Evolutionary conservation across 2,888 invertebrate genomes (phyloP).

Genomic region (Itoplectis maculator): DNA sequence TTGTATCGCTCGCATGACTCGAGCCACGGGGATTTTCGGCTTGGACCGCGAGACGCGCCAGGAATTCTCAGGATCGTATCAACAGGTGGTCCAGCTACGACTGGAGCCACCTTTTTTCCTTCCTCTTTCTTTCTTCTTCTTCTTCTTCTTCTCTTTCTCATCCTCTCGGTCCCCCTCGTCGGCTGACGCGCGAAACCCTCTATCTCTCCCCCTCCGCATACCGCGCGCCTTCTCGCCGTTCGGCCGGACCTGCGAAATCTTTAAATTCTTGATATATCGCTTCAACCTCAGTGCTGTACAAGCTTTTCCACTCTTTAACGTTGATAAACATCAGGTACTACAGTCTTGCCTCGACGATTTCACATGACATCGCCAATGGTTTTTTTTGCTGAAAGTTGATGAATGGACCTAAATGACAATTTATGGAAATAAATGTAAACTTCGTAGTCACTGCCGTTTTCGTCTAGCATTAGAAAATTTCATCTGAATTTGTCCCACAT

Average conservation of each 20-base stretch:
- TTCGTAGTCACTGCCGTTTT: too few species aligned
- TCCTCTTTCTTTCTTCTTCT: slow-evolving; percentile 63
- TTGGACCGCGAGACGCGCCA: slow-evolving; percentile 71
- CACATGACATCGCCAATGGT: background rate
- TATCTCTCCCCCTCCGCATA: slow-evolving; percentile 40
- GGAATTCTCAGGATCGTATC: slow-evolving; percentile 77
- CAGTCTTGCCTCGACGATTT: background rate
- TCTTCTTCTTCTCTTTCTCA: slow-evolving; percentile 59
- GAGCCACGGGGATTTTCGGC: slow-evolving; percentile 63
- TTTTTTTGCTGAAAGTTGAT: too few species aligned
- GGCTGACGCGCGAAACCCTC: slow-evolving; percentile 17
- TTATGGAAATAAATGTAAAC: too few species aligned
- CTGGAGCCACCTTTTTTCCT: slow-evolving; percentile 69
- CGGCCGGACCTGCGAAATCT: slow-evolving; percentile 50
- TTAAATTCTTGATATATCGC: slow-evolving; percentile 54
- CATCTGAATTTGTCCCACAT: background rate
- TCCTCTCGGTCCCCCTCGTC: slow-evolving; percentile 3
- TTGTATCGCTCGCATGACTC: slow-evolving; percentile 57
- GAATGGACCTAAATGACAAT: too few species aligned
- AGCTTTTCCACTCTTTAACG: slow-evolving; percentile 2
- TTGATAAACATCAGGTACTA: background rate
- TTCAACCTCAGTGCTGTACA: background rate
- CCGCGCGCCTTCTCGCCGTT: slow-evolving; percentile 35
- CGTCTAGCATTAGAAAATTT: too few species aligned
- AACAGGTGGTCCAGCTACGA: slow-evolving; percentile 77